Conservation (phyloP, 35 echinoderm and acorn worm species). For the Amphiura filiformis region DNA sequence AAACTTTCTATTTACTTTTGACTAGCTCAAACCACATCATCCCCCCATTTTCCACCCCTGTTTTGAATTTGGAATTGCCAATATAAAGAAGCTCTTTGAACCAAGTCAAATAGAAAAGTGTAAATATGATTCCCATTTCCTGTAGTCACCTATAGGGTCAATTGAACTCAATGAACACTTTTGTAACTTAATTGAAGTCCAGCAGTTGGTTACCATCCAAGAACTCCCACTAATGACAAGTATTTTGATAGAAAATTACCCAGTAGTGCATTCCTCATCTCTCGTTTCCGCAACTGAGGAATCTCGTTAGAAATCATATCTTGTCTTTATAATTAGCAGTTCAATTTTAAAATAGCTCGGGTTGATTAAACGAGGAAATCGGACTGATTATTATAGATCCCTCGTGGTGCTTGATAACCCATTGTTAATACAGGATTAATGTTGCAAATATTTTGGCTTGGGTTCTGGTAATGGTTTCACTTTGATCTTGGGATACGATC, state of each 20-base stretch:
- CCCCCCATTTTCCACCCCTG: too few relatives aligned
- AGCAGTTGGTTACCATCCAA: too few relatives aligned
- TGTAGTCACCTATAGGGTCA: too few relatives aligned
- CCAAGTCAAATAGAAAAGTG: too few relatives aligned
- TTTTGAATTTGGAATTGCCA: too few relatives aligned
- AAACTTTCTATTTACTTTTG: too few relatives aligned
- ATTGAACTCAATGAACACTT: too few relatives aligned
- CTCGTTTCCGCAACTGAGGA: neutral
- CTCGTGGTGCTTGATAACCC: neutral
- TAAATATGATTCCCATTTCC: too few relatives aligned
- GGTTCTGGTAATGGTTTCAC: neutral
- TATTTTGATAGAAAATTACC: neutral
- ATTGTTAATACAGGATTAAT: constrained; percentile 4
- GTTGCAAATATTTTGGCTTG: neutral
- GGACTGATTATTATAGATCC: neutral
- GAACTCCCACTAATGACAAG: neutral
- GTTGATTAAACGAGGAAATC: neutral
- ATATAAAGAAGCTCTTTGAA: too few relatives aligned
- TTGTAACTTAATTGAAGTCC: too few relatives aligned
- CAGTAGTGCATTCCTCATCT: neutral
- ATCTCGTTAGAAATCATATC: neutral
- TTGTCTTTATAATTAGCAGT: neutral
- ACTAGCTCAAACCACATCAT: too few relatives aligned
- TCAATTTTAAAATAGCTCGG: neutral
- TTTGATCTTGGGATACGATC: neutral